phyloP scores from a whole-genome alignment of 2,888 invertebrate species.

The Ochlodes sylvanus region DNA sequence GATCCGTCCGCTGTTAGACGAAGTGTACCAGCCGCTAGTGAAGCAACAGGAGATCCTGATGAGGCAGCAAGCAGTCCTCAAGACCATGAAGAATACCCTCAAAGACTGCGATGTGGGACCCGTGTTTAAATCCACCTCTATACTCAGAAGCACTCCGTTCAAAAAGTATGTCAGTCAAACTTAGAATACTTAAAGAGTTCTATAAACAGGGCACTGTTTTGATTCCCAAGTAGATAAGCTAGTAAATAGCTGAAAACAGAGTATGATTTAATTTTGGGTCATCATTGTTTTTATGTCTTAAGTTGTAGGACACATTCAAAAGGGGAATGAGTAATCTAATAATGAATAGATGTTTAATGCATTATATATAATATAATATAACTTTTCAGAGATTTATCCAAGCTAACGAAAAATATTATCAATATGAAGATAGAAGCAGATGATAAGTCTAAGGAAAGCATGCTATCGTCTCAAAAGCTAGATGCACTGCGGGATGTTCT shows the following conservation, averaged over 20 bases:
- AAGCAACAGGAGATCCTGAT: slow-evolving; percentile 89
- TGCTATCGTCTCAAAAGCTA: slow-evolving; percentile 78
- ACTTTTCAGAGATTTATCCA: slow-evolving; percentile 71
- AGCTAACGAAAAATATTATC: slow-evolving; percentile 78
- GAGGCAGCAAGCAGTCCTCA: slow-evolving; percentile 83
- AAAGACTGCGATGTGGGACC: slow-evolving; percentile 67
- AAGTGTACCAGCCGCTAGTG: slow-evolving; percentile 91
- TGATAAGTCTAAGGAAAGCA: slow-evolving; percentile 60
- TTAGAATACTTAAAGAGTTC: no score
- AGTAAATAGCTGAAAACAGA: no score
- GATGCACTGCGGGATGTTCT: slow-evolving; percentile 80
- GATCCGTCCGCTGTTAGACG: slow-evolving; percentile 89
- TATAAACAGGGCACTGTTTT: no score
- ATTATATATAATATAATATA: neutral
- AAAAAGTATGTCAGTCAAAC: slow-evolving; percentile 52
- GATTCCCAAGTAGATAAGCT: no score
- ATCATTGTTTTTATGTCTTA: neutral
- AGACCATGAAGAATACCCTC: slow-evolving; percentile 64
- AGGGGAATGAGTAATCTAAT: no score
- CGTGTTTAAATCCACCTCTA: slow-evolving; percentile 63
- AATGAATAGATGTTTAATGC: no score
- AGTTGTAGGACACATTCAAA: no score
- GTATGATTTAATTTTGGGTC: no score
- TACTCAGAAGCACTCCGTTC: slow-evolving; percentile 73
- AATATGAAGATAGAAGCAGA: slow-evolving; percentile 80